Evolutionary conservation across 1,140 invertebrate genomes (phyloP), one percentile per base, ranked within the genome.

Genomic region (Magallana gigas): DNA sequence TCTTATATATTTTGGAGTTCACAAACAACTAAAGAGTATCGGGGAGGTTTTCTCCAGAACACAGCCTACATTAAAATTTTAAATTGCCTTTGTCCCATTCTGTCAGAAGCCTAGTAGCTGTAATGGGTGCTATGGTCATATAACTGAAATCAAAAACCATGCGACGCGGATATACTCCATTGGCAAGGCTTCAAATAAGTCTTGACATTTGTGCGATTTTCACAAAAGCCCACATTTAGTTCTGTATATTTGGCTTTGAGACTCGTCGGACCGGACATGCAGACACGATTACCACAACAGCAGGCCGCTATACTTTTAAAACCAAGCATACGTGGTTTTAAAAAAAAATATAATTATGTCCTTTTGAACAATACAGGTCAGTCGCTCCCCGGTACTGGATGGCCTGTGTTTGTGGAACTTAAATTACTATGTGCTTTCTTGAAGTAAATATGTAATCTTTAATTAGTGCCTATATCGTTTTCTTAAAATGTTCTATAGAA

Each of bases 81-180:
- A 76, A 76, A 76, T 76, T 76, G 18, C 68, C 68, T 76, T 76
- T 76, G 68, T 76, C 23, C 68, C 23, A 76, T 76, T 29, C 9
- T 29, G 68, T 76, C 68, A 12, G 68, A 76, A 29, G 68, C 23
- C 68, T 76, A 76, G 11, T 12, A 76, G 68, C 68, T 76, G 68
- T 76, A 76, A 76, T 29, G 68, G 68, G 68, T 76, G 68, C 23
- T 76, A 76, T 76, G 68, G 68, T 76, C 68, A 76, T 76, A 76
- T 76, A 76, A 76, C 68, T 76, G 68, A 76, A 76, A 76, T 76
- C 68, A 76, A 76, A 76, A 76, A 76, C 68, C 68, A 76, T 76
- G 23, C 23, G 68, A 76, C 68, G 68, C 68, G 68, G 68, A 76
- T 76, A 76, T 76, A 76, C 68, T 48, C 68, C 68, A 76, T 76